Percentiles rank a stretch among this genome's conserved stretches.
phyloP scores from a whole-genome alignment of 1,140 invertebrate genomes.

The Drosophila sechellia region DNA sequence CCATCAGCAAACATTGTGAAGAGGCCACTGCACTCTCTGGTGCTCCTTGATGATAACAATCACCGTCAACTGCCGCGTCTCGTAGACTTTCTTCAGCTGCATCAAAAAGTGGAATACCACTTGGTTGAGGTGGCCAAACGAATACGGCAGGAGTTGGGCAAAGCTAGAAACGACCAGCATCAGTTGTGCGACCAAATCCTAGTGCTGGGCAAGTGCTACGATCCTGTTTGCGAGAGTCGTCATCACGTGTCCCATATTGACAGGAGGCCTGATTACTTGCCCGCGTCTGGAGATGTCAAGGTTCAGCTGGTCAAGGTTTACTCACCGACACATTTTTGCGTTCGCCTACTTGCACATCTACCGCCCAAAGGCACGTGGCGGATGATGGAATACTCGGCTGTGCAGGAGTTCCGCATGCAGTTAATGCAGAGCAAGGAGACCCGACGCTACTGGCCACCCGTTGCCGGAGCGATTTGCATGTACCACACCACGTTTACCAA shows the following conservation, averaged over 20 bases:
- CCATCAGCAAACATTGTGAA: rapidly evolving
- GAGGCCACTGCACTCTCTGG: constrained; percentile 20
- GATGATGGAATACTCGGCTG: rapidly evolving
- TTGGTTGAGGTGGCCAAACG: constrained; percentile 18
- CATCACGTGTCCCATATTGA: constrained; percentile 25
- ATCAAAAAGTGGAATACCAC: constrained; percentile 33
- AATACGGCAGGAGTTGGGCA: constrained; percentile 25
- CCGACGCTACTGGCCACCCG: constrained; percentile 51
- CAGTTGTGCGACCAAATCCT: constrained; percentile 38
- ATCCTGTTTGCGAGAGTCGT: constrained; percentile 29
- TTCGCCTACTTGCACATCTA: constrained; percentile 47
- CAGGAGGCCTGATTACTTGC: background rate
- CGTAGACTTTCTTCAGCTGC: constrained; percentile 49
- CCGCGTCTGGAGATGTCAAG: constrained; percentile 38
- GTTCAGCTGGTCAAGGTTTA: constrained; percentile 40
- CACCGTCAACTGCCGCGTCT: constrained; percentile 52
- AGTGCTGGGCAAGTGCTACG: constrained; percentile 31
- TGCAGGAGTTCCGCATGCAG: constrained; percentile 27
- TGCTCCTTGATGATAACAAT: constrained; percentile 51
- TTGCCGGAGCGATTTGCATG: constrained; percentile 32
- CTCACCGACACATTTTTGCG: constrained; percentile 52
- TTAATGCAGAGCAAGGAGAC: constrained; percentile 1
- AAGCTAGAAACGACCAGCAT: background rate
- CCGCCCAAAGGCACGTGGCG: constrained; percentile 23
- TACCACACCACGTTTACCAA: background rate